A percentile compares a stretch with the other conserved stretches of the same genome.
phyloP scores from a whole-genome alignment of 2,113 vertebrate genomes.

The Galbula dea region DNA sequence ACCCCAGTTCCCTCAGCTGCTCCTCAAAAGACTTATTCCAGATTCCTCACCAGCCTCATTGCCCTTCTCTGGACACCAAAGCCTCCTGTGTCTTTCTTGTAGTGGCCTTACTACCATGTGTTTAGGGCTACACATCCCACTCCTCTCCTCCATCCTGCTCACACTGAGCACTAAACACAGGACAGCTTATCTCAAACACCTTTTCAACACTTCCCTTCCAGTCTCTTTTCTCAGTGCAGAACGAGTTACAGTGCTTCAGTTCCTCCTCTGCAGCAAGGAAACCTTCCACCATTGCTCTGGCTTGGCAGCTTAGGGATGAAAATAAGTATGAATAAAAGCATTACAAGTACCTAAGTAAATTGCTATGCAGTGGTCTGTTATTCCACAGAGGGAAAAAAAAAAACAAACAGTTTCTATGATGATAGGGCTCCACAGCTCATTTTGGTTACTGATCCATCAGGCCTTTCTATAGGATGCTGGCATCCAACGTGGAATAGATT shows the following conservation, averaged over 20 bases:
- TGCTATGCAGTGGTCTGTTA: not conserved
- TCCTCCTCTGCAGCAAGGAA: not conserved
- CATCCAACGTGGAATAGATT: not conserved
- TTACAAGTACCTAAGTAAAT: slow-evolving; percentile 6
- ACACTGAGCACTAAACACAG: not conserved
- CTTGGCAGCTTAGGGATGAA: not conserved
- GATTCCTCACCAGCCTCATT: too few species aligned
- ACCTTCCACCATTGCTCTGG: not conserved
- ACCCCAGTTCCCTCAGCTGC: too few species aligned
- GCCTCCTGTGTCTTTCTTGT: too few species aligned
- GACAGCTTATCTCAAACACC: not conserved
- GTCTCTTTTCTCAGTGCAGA: not conserved
- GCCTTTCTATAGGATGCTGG: not conserved
- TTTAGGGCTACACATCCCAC: not conserved
- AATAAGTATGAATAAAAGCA: not conserved
- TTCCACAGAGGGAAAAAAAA: not conserved
- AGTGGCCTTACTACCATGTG: too few species aligned
- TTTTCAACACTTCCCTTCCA: not conserved
- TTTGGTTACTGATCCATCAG: slow-evolving; percentile 15
- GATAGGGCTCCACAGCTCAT: not conserved
- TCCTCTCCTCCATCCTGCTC: not conserved
- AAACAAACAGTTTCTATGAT: not conserved
- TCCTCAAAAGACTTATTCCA: too few species aligned
- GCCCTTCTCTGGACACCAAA: too few species aligned
- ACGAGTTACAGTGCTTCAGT: not conserved